Percentiles rank a stretch among this genome's conserved stretches.
Evolutionary conservation across 2,888 invertebrate species (phyloP).

Genomic region (Tribolium freemani): DNA sequence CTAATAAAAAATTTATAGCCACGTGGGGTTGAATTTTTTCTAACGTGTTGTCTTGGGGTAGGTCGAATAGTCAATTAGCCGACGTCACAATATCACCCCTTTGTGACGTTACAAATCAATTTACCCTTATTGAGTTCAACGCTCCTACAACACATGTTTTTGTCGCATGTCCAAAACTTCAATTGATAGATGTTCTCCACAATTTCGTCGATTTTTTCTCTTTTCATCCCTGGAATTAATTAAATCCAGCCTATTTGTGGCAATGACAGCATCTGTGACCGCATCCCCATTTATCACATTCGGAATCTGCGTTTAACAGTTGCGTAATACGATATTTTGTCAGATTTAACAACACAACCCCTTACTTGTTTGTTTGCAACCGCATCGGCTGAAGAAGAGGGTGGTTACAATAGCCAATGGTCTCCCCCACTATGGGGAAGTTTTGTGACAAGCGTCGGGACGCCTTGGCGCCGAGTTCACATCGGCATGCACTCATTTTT

Average conservation of each 20-base stretch:
- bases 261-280: slow-evolving; percentile 14
- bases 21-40: background rate
- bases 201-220: background rate
- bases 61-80: background rate
- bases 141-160: slow-evolving; percentile 14
- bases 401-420: slow-evolving; percentile 50
- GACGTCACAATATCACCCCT: slow-evolving; percentile 6
- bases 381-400: slow-evolving; percentile 30
- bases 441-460: slow-evolving; percentile 67
- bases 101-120: slow-evolving; percentile 21
- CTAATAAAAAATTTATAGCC: background rate
- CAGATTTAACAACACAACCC: slow-evolving; percentile 35
- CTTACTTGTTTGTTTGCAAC: slow-evolving; percentile 45
- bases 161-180: slow-evolving; percentile 2
- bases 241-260: slow-evolving; percentile 19
- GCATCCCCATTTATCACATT: slow-evolving; percentile 10
- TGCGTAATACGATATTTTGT: slow-evolving; percentile 21
- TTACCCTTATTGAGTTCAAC: slow-evolving; percentile 13
- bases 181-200: slow-evolving; percentile 21
- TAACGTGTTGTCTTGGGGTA: background rate
- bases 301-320: background rate
- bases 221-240: slow-evolving; percentile 19
- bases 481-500: slow-evolving; percentile 55
- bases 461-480: slow-evolving; percentile 67
- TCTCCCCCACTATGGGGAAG: slow-evolving; percentile 55